Base-by-base conservation (phyloP, 2,797 vertebrate species). In the Euphonia xanthogaster region DNA sequence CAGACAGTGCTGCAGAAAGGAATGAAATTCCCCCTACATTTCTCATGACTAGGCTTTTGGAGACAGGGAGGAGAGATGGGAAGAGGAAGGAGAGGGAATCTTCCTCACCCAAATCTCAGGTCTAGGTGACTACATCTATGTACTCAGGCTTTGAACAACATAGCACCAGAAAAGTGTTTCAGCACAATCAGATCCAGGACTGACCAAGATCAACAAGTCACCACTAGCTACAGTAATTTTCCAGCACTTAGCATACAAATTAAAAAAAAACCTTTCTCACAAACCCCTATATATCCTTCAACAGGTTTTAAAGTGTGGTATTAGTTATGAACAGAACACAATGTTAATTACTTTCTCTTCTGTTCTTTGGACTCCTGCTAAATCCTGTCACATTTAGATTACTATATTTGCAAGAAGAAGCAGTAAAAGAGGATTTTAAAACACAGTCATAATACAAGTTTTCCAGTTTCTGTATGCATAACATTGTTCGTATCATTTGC, bases 361-460 rank as follows among this genome's bases (percentile, higher is more conserved):
- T 68, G 0, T 79, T 86, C 37, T 89, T 86, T 60, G 37, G 37
- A 63, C 48, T 89, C 57, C 65, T 75, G 23, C 88, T 63, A 91
- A 83, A 86, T 71, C 23, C 37, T 74, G 51, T 62, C 79, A 90
- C 68, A 75, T 51, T 68, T 71, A 71, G 25, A 87, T 72, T 57
- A 51, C 70, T 78, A 8, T 53, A 70, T 71, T 53, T 15, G 27
- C 22, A 84, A 76, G 39, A 83, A 71, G 31, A 82, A 50, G 30
- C 61, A 80, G n/a, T 33, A 57, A 87, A 78, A 77, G 61, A 86
- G 33, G 62, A 62, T 84, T 86, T 95, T 27, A 54, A 88, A 80
- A 18, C 19, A 48, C 22, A 58, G 25, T 53, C 14, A 19, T 66
- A 92, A 76, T 33, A 33, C 18, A 90, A 70, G 28, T 37, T 75